These are phyloP conservation scores for Carassius carassius DNA, from an alignment of 2,113 vertebrate genomes.

Conservation along the genomic window DNA sequence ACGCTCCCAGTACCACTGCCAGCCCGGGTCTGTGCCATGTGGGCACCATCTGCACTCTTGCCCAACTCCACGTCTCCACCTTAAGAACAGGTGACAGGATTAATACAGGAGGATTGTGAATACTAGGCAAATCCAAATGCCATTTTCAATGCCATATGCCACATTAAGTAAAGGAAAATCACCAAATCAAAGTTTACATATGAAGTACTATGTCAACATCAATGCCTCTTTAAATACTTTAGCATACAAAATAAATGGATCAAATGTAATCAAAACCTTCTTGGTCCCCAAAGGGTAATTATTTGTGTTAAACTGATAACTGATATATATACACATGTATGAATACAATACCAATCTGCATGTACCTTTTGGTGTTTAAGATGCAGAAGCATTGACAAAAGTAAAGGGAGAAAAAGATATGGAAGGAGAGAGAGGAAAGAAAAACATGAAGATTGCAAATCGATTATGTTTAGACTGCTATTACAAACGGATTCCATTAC, in stretches of 20 bases:
- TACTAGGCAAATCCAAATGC: constrained; percentile 19
- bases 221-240: not conserved
- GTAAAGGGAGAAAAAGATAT: not conserved
- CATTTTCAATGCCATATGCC: not conserved
- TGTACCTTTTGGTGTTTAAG: not conserved
- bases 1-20: constrained; percentile 32
- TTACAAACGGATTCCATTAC: constrained; percentile 48
- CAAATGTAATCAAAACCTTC: not conserved
- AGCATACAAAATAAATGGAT: not conserved
- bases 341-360: not conserved
- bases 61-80: constrained; percentile 40
- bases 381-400: not conserved
- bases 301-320: not conserved
- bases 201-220: not conserved
- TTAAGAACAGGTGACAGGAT: constrained; percentile 43
- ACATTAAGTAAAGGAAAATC: not conserved
- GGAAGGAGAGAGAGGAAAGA: not conserved
- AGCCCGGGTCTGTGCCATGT: constrained; percentile 45
- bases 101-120: constrained; percentile 35
- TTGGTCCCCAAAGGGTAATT: not conserved
- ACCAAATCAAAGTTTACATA: not conserved
- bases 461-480: constrained; percentile 37
- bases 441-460: constrained; percentile 48
- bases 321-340: too few species aligned
- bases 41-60: constrained; percentile 51